Evolutionary conservation across 2,888 invertebrate genomes (phyloP), one percentile per base, ranked within the genome.

Genomic region (Platynereis dumerilii): DNA sequence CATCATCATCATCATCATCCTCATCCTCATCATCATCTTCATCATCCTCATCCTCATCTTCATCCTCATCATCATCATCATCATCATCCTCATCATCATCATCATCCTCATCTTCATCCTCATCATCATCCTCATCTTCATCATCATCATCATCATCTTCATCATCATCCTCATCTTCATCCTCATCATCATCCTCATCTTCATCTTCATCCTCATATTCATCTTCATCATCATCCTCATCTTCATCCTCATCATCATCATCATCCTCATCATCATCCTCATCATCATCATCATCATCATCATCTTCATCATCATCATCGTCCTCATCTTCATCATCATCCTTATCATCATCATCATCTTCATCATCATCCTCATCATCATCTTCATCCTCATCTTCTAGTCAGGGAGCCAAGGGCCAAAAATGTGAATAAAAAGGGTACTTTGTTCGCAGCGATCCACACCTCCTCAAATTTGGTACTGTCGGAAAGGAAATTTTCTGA

Each of bases 251-350:
- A 15, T 58, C 24, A 42, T 58, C 24, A 7, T 58, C 24, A 42
- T 58, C 39, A 7, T 58, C 24, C 5, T 58, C 39, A 15, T 58
- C 24, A 42, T 58, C 39, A 34, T 58, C 24, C 7, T 58, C 39
- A 34, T 58, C 24, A 10, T 58, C 39, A 34, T 58, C 24, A 15
- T 58, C 39, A 34, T 58, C 24, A 10, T 58, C 39, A 58, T 58
- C 24, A 10, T 58, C 39, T 12, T 58, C 24, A 15, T 58, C n/a
- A n/a, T 58, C 39, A 15, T 58, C 29, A 58, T 58, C 58, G 5
- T 58, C 39, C 42, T 58, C 58, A 10, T 58, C 39, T 5, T 39
- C 58, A 15, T 58, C 39, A 34, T 39, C 39, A 42, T 58, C 39
- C 5, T 58, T 20, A 15, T 58, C 39, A 34, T 58, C 39, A 10